A percentile compares a stretch with the other conserved stretches of the same genome.
phyloP scores from a whole-genome alignment of 2,113 vertebrate species.

The Carollia perspicillata region DNA sequence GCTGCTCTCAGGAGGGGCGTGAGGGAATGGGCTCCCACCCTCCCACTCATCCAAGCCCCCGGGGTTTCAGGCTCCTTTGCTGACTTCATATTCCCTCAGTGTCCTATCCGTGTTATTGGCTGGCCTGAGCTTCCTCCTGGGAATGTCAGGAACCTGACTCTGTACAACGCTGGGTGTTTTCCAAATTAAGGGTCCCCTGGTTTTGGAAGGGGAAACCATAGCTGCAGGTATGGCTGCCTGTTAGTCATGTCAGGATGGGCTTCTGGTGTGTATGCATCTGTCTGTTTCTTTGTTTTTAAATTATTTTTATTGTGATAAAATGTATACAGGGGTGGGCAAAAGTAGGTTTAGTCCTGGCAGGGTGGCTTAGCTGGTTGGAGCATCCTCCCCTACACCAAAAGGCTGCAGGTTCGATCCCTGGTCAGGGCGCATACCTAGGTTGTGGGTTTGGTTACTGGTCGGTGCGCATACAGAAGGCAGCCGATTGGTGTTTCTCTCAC shows the following conservation, averaged over 20 bases:
- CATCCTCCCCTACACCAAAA: no score
- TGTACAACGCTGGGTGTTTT: not conserved
- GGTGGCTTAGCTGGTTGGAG: no score
- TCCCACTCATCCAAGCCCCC: not conserved
- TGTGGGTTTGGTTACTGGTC: no score
- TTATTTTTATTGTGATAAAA: not conserved
- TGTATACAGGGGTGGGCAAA: not conserved
- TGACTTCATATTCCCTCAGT: not conserved
- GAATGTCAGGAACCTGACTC: not conserved
- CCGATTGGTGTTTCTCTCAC: no score
- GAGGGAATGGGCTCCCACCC: not conserved
- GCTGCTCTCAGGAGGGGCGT: rapidly evolving
- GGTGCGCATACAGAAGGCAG: no score
- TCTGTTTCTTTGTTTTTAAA: not conserved
- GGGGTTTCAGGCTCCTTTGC: not conserved
- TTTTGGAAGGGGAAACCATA: not conserved
- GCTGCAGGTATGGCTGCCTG: not conserved
- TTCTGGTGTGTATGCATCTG: not conserved
- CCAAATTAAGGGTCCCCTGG: not conserved
- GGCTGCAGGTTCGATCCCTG: no score
- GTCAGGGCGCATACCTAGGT: no score
- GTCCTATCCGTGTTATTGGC: not conserved
- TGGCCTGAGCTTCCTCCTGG: not conserved
- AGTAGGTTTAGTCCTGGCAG: not conserved
- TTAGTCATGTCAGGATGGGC: not conserved